These are phyloP conservation scores for Polietes domitor DNA, from an alignment of 2,888 invertebrate species.

Conservation along the genomic window DNA sequence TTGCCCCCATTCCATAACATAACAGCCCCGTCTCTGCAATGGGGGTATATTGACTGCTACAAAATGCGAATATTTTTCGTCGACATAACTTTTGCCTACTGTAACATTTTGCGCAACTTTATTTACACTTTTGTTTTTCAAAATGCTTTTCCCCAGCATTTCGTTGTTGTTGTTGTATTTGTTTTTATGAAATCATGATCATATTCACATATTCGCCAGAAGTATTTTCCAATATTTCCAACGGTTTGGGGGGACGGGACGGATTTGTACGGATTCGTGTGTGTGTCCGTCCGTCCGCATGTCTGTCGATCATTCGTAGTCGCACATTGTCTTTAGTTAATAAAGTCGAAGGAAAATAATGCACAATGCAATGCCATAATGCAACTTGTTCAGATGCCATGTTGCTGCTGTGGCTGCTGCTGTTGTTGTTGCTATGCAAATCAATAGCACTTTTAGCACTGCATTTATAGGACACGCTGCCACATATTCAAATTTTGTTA, in stretches of 20 bases:
- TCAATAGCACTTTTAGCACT: slow-evolving; percentile 65
- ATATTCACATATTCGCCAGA: slow-evolving; percentile 30
- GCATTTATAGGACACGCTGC: slow-evolving; percentile 40
- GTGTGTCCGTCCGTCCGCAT: background rate
- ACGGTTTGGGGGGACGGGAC: background rate
- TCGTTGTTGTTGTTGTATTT: slow-evolving; percentile 34
- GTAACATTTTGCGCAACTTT: slow-evolving; percentile 68
- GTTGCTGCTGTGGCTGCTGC: slow-evolving; percentile 11
- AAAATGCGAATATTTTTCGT: slow-evolving; percentile 49
- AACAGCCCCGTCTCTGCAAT: background rate
- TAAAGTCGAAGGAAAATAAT: slow-evolving; percentile 59
- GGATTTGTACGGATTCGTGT: background rate
- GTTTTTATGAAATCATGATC: slow-evolving; percentile 42
- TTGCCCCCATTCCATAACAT: too few species aligned
- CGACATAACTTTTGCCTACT: slow-evolving; percentile 60
- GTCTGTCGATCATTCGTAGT: slow-evolving; percentile 7
- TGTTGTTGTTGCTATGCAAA: slow-evolving; percentile 62
- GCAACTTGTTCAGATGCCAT: slow-evolving; percentile 54
- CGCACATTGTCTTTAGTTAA: slow-evolving; percentile 61
- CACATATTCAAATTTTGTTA: slow-evolving; percentile 25
- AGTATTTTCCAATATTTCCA: slow-evolving; percentile 19
- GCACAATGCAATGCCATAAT: slow-evolving; percentile 37
- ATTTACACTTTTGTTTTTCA: slow-evolving; percentile 69
- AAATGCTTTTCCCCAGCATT: slow-evolving; percentile 12
- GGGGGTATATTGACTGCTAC: slow-evolving; percentile 43